phyloP scores from a whole-genome alignment of 2,113 vertebrate species.

The Sarotherodon lohbergeri region DNA sequence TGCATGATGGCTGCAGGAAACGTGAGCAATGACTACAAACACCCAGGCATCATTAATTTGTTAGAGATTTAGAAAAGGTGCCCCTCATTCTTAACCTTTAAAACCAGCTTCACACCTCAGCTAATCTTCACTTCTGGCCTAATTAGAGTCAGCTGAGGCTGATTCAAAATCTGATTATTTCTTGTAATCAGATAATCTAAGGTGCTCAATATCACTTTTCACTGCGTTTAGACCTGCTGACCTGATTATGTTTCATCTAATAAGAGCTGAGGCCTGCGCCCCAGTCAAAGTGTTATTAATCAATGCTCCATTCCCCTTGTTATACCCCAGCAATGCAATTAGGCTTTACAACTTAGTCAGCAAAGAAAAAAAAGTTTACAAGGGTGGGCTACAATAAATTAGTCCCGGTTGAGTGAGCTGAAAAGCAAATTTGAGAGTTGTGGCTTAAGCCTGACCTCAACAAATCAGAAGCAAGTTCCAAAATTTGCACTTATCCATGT shows the following conservation, averaged over 20 bases:
- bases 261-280: constrained; percentile 12
- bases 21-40: not conserved
- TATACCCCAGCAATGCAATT: not conserved
- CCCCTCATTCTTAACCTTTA: constrained; percentile 51
- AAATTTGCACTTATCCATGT: not conserved
- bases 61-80: constrained; percentile 19
- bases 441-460: not conserved
- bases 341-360: not conserved
- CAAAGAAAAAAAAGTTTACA: not conserved
- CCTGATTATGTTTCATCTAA: constrained; percentile 43
- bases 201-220: constrained; percentile 32
- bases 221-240: constrained; percentile 4
- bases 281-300: constrained; percentile 28
- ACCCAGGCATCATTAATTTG: constrained; percentile 9
- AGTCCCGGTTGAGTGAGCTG: not conserved
- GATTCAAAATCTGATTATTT: constrained; percentile 40
- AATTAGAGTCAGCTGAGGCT: constrained; percentile 23
- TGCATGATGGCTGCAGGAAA: not conserved
- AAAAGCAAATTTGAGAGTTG: not conserved
- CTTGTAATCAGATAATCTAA: constrained; percentile 46
- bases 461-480: not conserved
- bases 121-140: constrained; percentile 25
- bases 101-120: constrained; percentile 22
- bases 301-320: not conserved
- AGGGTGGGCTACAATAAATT: not conserved